Conservation (phyloP, 1,140 invertebrate species). For the Psilanteris sp. region DNA sequence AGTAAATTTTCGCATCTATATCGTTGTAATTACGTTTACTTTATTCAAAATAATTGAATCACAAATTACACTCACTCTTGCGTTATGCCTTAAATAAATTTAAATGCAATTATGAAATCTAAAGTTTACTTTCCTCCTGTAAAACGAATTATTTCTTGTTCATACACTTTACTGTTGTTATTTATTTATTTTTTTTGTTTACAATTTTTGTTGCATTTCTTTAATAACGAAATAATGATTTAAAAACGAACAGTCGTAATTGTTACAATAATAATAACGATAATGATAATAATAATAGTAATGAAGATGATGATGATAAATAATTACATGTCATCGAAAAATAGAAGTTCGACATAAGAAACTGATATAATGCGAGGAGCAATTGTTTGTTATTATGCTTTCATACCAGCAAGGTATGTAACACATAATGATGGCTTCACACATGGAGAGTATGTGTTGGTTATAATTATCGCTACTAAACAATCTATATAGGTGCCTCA, state of each 20-base stretch:
- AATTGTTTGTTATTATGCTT: slow-evolving; percentile 43
- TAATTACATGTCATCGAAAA: slow-evolving; percentile 18
- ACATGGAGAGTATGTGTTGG: slow-evolving; percentile 15
- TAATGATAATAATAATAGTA: slow-evolving; percentile 8
- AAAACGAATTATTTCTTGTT: too few species aligned
- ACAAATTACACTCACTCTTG: too few species aligned
- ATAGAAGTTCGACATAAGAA: slow-evolving; percentile 13
- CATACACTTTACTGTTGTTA: too few species aligned
- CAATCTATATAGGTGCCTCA: slow-evolving; percentile 40
- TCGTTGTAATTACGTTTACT: neutral
- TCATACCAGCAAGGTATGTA: slow-evolving; percentile 21
- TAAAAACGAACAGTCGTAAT: too few species aligned
- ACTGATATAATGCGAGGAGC: slow-evolving; percentile 16
- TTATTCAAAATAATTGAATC: too few species aligned
- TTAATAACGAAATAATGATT: too few species aligned
- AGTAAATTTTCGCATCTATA: too few species aligned
- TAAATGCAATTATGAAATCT: too few species aligned
- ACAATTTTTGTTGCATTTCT: too few species aligned
- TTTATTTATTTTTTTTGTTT: too few species aligned
- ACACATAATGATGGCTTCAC: slow-evolving; percentile 37
- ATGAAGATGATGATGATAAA: slow-evolving; percentile 11
- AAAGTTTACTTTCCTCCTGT: too few species aligned
- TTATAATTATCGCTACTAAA: slow-evolving; percentile 52
- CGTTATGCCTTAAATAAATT: too few species aligned
- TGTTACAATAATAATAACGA: slow-evolving; percentile 17